Evolutionary conservation across 2,888 invertebrate genomes (phyloP), one percentile per base, ranked within the genome.

Genomic region (Cephus spinipes): DNA sequence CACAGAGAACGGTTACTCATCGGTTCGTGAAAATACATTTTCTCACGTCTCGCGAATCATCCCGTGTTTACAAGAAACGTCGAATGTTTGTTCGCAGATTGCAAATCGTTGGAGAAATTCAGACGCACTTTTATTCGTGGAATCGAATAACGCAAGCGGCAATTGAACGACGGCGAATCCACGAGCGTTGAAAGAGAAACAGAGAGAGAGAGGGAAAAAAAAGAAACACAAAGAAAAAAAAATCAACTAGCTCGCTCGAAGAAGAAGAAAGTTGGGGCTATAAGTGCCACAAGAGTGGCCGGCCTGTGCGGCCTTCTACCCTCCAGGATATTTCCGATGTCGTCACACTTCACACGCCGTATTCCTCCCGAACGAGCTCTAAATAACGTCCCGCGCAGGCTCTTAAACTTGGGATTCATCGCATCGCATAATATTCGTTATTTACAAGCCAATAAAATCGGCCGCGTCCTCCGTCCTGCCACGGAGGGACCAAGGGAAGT

Each of bases 371-470:
- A 35, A 73, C 34, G 74, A 76, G 73, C 79, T 79, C 78, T 79
- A 77, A 83, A 81, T 79, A 79, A 80, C 74, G 78, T 77, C 68
- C 30, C 31, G 30, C 77, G 76, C 36, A 68, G 69, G 77, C 73
- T 73, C 77, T 77, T 80, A 78, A 80, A 80, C 69, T 55, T 31
- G 40, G 33, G 77, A 77, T 81, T 30, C 77, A 73, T 31, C 68
- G 77, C 76, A 35, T 73, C 77, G 80, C 77, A 77, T 80, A 80
- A 83, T 79, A 79, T 76, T 77, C 73, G 73, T 83, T 82, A 83
- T 83, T 81, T 81, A 82, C 81, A 79, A 79, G 81, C 77, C 80
- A 79, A 83, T 81, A 81, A 78, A 80, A 36, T 81, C 68, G 73
- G 74, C 55, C 68, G 75, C 55, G 12, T 78, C 75, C 12, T 71